Evolutionary conservation across 2,113 vertebrate species (phyloP), one percentile per base, ranked within the genome.

Genomic region (Burhinus bistriatus): DNA sequence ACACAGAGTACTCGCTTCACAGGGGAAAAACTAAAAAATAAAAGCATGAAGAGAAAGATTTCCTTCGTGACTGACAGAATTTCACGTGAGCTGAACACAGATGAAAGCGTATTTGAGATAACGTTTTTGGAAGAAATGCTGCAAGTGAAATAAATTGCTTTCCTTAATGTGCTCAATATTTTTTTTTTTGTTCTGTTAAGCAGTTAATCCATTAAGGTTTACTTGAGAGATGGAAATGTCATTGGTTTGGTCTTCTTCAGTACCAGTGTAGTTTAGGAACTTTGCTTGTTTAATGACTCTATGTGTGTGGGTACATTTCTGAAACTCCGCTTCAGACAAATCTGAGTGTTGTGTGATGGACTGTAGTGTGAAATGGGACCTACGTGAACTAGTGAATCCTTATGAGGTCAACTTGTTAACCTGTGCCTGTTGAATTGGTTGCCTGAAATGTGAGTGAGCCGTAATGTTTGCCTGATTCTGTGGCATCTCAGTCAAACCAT

Each of bases 401-500:
- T 70, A 12, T 30, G n/a, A 78, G 40, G 6, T 79, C 55, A 61
- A 18, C 12, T 75, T 42, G 6, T 42, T 91, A 71, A 73, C 61
- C 26, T 62, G 36, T 59, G 25, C 36, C 42, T 76, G 42, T 40
- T 76, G 49, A 58, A 54, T 6, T 66, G 20, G 5, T 45, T 87
- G 23, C 19, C 57, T 85, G 59, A 82, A 78, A 42, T 2, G 5
- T 20, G 29, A 65, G 11, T 64, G 34, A 81, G 34, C 44, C 58
- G 27, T 44, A 66, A 22, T 1, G 3, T 59, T 69, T 82, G 15
- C 25, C 15, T 30, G 29, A 38, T 49, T 72, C 30, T 0, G 0
- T 19, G 72, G 51, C 21, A 27, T 70, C 45, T 75, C 29, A 47
- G 69, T 66, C 27, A 82, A 70, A 14, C 15, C 40, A 15, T 5